Evolutionary conservation across 2,797 vertebrate genomes (phyloP).

Genomic region (Phalloptychus januarius): DNA sequence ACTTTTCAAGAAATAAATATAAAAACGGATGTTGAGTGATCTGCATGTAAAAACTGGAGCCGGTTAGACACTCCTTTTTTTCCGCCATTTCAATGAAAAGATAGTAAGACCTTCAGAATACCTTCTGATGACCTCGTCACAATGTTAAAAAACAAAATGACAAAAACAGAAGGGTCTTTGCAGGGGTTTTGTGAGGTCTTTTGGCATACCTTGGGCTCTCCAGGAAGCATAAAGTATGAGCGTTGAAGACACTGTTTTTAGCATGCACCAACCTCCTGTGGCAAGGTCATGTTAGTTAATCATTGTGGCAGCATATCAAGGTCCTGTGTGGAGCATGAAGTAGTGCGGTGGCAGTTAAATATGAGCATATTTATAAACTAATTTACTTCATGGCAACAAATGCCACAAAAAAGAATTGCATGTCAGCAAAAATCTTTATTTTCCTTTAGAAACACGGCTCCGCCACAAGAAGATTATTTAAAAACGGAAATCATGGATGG

Average conservation of each 20-base stretch:
- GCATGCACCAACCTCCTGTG: not conserved
- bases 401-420: not conserved
- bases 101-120: not conserved
- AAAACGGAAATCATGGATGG: not conserved
- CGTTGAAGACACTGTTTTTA: not conserved
- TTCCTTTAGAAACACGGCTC: not conserved
- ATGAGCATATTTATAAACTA: conserved; percentile 2
- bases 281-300: not conserved
- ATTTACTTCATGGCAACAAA: not conserved
- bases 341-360: not conserved
- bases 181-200: not conserved
- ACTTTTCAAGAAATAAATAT: not conserved
- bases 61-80: not conserved
- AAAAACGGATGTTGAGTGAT: not conserved
- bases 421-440: not conserved
- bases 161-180: not conserved
- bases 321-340: not conserved
- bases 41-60: not conserved
- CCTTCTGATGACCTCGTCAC: not conserved
- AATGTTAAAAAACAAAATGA: not conserved
- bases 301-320: not conserved
- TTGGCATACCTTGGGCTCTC: not conserved
- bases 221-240: not conserved
- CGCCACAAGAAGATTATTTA: not conserved
- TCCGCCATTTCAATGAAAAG: not conserved